phyloP scores from a whole-genome alignment of 2,888 invertebrate species.

The Noctua comes region DNA sequence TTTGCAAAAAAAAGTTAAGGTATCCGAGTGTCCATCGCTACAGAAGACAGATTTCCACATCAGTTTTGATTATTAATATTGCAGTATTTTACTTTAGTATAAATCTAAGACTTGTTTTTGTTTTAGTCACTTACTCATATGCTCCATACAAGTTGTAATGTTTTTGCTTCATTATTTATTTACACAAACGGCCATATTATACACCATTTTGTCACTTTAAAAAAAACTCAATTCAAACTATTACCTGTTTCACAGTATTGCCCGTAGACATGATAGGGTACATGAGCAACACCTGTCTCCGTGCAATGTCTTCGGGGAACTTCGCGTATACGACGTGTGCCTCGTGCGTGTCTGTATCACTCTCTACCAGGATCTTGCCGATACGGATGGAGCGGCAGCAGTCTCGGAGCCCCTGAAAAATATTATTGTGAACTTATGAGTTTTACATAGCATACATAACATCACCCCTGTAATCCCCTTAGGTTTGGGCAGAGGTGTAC shows the following conservation, averaged over 20 bases:
- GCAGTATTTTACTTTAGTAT: neutral
- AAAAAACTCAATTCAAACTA: neutral
- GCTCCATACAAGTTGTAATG: neutral
- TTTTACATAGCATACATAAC: neutral
- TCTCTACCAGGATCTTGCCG: constrained; percentile 99
- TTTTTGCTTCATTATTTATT: neutral
- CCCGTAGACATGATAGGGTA: constrained; percentile 99
- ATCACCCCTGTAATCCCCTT: too few species aligned
- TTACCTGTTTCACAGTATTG: constrained; percentile 96
- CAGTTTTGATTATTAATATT: neutral
- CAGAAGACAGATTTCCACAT: neutral
- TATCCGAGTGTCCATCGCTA: neutral
- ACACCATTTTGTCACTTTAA: neutral
- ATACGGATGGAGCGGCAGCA: constrained; percentile 99
- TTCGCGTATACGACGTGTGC: constrained; percentile 99
- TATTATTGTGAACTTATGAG: neutral
- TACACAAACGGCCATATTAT: neutral
- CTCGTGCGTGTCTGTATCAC: constrained; percentile 98
- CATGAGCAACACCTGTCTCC: constrained; percentile 97
- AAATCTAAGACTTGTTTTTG: neutral
- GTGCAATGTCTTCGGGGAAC: constrained; percentile 98
- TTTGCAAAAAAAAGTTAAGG: neutral
- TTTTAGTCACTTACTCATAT: neutral
- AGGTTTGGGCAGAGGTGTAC: too few species aligned
- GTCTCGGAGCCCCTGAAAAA: constrained; percentile 94